Evolutionary conservation across 2,888 invertebrate species (phyloP).

Genomic region (Creontiades dilutus): DNA sequence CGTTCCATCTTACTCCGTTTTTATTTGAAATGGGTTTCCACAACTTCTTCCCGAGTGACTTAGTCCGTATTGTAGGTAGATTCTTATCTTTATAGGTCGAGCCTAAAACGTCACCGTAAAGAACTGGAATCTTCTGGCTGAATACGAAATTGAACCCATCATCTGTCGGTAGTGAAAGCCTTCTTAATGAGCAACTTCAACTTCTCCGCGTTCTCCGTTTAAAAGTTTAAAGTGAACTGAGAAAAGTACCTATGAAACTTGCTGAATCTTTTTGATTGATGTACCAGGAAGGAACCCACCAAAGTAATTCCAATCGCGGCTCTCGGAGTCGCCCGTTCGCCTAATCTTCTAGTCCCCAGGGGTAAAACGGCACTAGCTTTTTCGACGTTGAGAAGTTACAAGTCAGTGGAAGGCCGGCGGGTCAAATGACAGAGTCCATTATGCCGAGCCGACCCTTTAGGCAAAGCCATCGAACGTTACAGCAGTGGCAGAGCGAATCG

Average conservation of each 20-base stretch:
- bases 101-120: no score
- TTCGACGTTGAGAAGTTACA: constrained; percentile 4
- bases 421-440: constrained; percentile 39
- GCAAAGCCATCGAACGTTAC: constrained; percentile 37
- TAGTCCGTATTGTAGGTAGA: no score
- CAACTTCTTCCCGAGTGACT: no score
- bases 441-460: constrained; percentile 27
- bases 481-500: constrained; percentile 31
- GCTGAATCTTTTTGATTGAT: constrained; percentile 20
- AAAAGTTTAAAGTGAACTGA: neutral
- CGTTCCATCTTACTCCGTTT: no score
- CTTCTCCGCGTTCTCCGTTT: neutral
- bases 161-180: constrained; percentile 7
- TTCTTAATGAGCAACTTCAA: neutral
- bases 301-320: neutral
- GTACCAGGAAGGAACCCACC: neutral
- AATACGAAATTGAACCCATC: no score
- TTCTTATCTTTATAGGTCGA: no score
- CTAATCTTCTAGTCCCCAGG: constrained; percentile 12
- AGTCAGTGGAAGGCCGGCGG: constrained; percentile 31
- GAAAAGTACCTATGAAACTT: neutral
- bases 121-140: no score
- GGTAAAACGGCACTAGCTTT: constrained; percentile 14
- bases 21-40: no score
- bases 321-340: constrained; percentile 3